Percentiles rank a stretch among this genome's conserved stretches.
phyloP scores from a whole-genome alignment of 92 coral and sea anemone genomes.

The Parazoanthus swiftii region DNA sequence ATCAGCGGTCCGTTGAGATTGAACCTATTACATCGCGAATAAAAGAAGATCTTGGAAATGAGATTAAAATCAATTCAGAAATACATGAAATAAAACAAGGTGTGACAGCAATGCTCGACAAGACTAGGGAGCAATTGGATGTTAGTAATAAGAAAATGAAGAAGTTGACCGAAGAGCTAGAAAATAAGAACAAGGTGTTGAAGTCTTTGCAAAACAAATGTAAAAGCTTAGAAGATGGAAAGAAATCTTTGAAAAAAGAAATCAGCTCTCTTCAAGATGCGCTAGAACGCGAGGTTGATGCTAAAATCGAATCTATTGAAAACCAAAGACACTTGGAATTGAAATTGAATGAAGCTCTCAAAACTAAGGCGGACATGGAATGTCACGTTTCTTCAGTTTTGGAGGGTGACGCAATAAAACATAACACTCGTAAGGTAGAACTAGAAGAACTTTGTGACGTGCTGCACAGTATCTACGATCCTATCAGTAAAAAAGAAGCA shows the following conservation, averaged over 20 bases:
- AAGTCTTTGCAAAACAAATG: not conserved
- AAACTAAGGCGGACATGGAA: conserved; percentile 9
- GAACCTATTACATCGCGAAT: not conserved
- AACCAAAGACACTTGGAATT: conserved; percentile 11
- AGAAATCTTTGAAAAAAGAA: not conserved
- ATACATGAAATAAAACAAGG: not conserved
- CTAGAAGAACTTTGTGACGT: not conserved
- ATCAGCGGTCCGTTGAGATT: not conserved
- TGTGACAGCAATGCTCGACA: not conserved
- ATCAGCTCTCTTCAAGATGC: not conserved
- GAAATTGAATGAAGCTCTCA: not conserved
- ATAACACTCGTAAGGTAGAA: not conserved
- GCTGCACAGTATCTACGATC: conserved; percentile 7
- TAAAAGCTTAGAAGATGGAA: conserved; percentile 13
- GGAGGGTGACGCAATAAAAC: not conserved
- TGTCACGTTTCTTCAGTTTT: not conserved
- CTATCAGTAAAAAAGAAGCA: not conserved
- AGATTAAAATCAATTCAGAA: not conserved
- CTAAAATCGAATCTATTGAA: conserved; percentile 1
- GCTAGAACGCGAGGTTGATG: not conserved
- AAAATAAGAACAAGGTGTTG: conserved; percentile 4
- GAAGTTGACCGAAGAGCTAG: not conserved
- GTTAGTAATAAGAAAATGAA: not conserved
- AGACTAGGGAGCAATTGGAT: not conserved
- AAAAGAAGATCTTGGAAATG: not conserved